phyloP scores from a whole-genome alignment of 2,888 invertebrate species.

The Cosmia trapezina region DNA sequence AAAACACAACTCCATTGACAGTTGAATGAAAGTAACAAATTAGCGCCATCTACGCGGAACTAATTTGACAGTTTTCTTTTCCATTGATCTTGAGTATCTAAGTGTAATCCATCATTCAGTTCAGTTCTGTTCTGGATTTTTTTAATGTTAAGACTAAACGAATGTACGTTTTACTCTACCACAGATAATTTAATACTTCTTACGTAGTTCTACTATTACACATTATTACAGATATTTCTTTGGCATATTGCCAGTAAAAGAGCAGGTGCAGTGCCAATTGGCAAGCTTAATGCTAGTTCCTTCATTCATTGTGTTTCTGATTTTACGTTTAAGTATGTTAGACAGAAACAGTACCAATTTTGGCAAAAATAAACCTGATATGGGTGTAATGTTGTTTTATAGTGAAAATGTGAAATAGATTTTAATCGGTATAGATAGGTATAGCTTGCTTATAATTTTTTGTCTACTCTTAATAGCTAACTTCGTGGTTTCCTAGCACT shows the following conservation, averaged over 20 bases:
- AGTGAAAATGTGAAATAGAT: too few species aligned
- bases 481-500: too few species aligned
- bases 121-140: not conserved
- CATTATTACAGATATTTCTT: not conserved
- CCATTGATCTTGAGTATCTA: too few species aligned
- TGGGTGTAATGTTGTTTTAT: too few species aligned
- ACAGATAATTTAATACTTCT: too few species aligned
- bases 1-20: too few species aligned
- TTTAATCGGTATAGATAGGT: not conserved
- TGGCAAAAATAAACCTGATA: not conserved
- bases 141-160: not conserved
- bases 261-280: constrained; percentile 20
- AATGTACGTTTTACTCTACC: not conserved
- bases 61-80: too few species aligned
- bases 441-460: not conserved
- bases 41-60: too few species aligned
- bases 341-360: not conserved
- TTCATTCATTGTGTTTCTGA: constrained; percentile 18
- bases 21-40: too few species aligned
- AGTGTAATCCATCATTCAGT: not conserved
- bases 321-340: not conserved
- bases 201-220: not conserved
- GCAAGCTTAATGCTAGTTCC: constrained; percentile 7
- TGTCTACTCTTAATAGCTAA: too few species aligned
- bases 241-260: constrained; percentile 19